Evolutionary conservation across 2,797 vertebrate species (phyloP).

Genomic region (Enteromius radiatus): DNA sequence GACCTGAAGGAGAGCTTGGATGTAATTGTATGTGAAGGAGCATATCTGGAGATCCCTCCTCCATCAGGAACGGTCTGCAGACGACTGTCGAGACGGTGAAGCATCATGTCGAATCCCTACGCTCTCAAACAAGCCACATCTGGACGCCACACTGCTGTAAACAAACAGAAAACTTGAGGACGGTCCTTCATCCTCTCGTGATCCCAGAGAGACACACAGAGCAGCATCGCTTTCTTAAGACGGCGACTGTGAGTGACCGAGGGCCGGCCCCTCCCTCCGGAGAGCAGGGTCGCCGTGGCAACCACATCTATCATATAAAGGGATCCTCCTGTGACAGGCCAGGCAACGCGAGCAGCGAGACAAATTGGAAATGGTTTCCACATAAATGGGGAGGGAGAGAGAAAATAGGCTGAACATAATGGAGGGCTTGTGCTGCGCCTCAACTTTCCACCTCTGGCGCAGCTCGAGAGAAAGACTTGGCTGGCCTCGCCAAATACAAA

Average conservation of each 20-base stretch:
- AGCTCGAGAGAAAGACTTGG: constrained; percentile 70
- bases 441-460: constrained; percentile 78
- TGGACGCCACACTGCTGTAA: constrained; percentile 77
- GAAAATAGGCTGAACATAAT: constrained; percentile 67
- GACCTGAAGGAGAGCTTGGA: constrained; percentile 10
- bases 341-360: constrained; percentile 64
- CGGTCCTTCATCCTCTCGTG: constrained; percentile 66
- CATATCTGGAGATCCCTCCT: no score
- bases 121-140: constrained; percentile 75
- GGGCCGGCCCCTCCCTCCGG: constrained; percentile 69
- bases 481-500: constrained; percentile 61
- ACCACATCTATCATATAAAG: constrained; percentile 83
- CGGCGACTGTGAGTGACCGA: constrained; percentile 32
- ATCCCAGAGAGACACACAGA: constrained; percentile 58
- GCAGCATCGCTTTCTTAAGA: constrained; percentile 78
- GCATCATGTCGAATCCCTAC: neutral
- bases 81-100: neutral
- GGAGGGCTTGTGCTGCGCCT: constrained; percentile 74
- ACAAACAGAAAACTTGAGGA: constrained; percentile 1
- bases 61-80: constrained; percentile 2
- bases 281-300: constrained; percentile 84
- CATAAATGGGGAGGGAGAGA: constrained; percentile 24
- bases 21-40: neutral
- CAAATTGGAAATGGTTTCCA: constrained; percentile 68
- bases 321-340: constrained; percentile 76